phyloP scores from a whole-genome alignment of 2,888 invertebrate genomes.

The Metacarcinus magister region DNA sequence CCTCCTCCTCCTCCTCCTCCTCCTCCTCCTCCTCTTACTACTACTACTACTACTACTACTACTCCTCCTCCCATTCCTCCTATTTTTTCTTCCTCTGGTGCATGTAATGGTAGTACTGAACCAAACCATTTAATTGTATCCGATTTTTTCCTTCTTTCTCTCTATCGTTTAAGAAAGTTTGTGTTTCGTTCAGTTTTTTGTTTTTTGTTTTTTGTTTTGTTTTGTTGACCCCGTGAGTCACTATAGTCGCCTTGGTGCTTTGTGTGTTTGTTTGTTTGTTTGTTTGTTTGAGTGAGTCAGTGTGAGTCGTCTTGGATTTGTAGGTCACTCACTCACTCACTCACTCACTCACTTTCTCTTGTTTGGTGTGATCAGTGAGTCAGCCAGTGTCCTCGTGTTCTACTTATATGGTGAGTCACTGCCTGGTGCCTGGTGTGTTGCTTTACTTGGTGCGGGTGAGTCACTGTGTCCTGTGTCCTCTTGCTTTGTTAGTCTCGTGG shows the following conservation, averaged over 20 bases:
- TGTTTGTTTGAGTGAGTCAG: background rate
- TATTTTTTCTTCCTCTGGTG: background rate
- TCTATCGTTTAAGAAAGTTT: background rate
- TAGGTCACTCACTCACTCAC: background rate
- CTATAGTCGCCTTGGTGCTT: background rate
- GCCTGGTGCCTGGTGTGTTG: background rate
- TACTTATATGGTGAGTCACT: constrained; percentile 1
- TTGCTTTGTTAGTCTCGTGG: constrained; percentile 18
- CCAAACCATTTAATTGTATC: background rate
- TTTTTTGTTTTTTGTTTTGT: background rate
- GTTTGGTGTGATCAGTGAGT: constrained; percentile 10
- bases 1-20: background rate
- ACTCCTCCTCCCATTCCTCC: background rate
- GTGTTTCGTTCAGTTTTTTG: background rate
- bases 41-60: background rate
- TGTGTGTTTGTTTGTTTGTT: no score
- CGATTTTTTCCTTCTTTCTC: background rate
- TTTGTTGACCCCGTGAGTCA: background rate
- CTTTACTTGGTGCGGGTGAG: constrained; percentile 13
- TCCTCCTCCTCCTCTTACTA: background rate
- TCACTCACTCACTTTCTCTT: background rate
- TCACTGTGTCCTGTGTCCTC: background rate
- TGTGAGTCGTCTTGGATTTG: background rate
- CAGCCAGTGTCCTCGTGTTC: background rate
- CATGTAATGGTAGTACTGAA: constrained; percentile 21